Base-by-base conservation (phyloP, 2,797 vertebrate species). In the Loriculus beryllinus region DNA sequence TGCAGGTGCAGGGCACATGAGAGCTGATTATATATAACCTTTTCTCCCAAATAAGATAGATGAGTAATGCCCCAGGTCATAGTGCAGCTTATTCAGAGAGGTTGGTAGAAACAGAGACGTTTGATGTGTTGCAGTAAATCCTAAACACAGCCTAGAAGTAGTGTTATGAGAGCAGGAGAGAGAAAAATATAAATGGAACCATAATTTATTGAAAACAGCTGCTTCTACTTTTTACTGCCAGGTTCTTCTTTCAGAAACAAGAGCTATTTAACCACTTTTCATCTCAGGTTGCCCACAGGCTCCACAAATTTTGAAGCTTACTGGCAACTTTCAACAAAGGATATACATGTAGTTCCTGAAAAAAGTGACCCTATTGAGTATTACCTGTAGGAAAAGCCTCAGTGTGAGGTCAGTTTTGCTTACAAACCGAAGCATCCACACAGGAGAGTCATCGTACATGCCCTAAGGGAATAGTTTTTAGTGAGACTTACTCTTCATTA, bases 131-230 rank as follows among this genome's bases (percentile, higher is more conserved):
- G 67, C 65, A 93, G 79, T 56, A 54, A 84, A 90, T 71, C 71
- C 71, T 43, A 83, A 93, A 82, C 48, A 49, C 59, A 67, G 71
- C 67, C 57, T 76, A 48, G 57, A 64, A 80, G 28, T 42, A 64
- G 43, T 56, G 71, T 60, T 67, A 48, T 43, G 65, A 94, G 47
- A 94, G 59, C 35, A 83, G 62, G 64, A 82, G 62, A 71, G 75
- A 91, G 69, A 82, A 92, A 92, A 86, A 49, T 57, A 68, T 40
- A 94, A 94, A 90, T 51, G 68, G 86, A 90, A 75, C 45, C 69
- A 54, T 33, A 77, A 57, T 64, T 56, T 57, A 49, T 15, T 47
- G 72, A 71, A 89, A 91, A 71, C 51, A 43, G 37, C 25, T 69
- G 19, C 56, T 81, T 52, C 57, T 71, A 11, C 1, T 39, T 69